Evolutionary conservation across 2,797 vertebrate species (phyloP), one percentile per base, ranked within the genome.

Genomic region (Mormyrus proboscirostris): DNA sequence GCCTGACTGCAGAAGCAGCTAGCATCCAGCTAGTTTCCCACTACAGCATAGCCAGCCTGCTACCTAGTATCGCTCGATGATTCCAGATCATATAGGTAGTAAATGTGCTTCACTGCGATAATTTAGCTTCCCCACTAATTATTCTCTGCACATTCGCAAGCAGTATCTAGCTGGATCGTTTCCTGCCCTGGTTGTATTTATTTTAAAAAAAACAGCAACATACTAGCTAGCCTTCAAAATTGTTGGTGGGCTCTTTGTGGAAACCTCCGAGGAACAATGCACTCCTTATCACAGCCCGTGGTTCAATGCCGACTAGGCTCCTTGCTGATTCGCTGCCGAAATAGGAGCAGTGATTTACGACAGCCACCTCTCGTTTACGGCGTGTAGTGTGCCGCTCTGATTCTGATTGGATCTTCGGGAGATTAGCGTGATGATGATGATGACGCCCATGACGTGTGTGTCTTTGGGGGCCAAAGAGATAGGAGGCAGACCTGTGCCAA

Each of bases 291-390:
- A 55, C 53, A 57, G 2, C 85, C 51, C 2, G n/a, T 3, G n/a
- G 0, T 19, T 22, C 25, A 38, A 14, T n/a, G 55, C 76, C 79
- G n/a, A 50, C 38, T 25, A 25, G 4, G 38, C 38, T 62, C 41
- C n/a, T 88, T 55, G 88, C 12, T 55, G 51, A 57, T 44, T 62
- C 41, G 73, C 76, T 62, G 51, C 88, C 12, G 79, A 88, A 41
- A 25, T n/a, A 16, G 86, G 53, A 62, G 49, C 41, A 47, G 33
- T 57, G 53, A 88, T 33, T 84, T 62, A 89, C 76, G 88, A 62
- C 79, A 84, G 19, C 33, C 41, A 25, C 41, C 41, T n/a, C 22
- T 50, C n/a, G 53, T 53, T 59, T 89, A 89, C 79, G 73, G 88
- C 88, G 19, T 29, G 53, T 44, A 73, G 25, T n/a, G 10, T 73